Evolutionary conservation across 2,113 vertebrate species (phyloP).

Genomic region (Malurus cyaneus): DNA sequence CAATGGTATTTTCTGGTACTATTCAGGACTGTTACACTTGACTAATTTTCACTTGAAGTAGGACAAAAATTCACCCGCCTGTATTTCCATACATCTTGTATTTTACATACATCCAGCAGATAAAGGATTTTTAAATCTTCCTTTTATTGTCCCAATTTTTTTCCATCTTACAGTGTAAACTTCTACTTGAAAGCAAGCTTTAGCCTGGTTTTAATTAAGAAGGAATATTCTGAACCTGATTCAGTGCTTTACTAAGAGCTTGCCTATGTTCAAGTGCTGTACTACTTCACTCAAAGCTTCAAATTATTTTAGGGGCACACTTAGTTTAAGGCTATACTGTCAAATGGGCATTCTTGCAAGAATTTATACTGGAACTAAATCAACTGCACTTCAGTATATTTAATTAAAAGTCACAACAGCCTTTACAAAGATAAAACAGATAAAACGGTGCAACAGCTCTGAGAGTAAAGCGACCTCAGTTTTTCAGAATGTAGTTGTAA

Average conservation of each 20-base stretch:
- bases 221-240: neutral
- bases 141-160: neutral
- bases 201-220: neutral
- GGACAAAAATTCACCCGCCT: neutral
- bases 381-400: neutral
- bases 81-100: neutral
- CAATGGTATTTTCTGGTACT: neutral
- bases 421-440: neutral
- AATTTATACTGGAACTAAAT: neutral
- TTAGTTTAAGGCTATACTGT: neutral
- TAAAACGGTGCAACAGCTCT: neutral
- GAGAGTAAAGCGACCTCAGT: accelerated
- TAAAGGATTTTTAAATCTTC: neutral
- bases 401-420: neutral
- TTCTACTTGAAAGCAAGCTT: neutral
- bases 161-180: neutral
- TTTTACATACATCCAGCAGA: neutral
- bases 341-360: neutral
- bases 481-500: neutral
- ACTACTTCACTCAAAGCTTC: neutral
- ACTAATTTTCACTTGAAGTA: neutral
- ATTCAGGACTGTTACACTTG: neutral
- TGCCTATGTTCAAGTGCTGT: neutral
- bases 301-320: neutral
- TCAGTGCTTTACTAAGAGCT: neutral